phyloP scores from a whole-genome alignment of 1,140 invertebrate species.

The Saccostrea echinata region DNA sequence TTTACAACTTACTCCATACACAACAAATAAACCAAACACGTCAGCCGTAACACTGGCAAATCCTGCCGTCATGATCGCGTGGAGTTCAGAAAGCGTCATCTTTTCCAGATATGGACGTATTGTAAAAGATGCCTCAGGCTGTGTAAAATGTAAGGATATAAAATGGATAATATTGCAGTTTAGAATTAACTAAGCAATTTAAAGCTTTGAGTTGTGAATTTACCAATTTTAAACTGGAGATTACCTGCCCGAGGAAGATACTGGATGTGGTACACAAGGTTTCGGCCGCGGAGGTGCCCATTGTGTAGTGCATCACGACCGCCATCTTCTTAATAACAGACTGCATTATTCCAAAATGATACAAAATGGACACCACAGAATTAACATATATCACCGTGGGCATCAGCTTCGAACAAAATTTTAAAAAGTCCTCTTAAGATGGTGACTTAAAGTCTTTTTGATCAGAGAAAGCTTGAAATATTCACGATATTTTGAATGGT shows the following conservation, averaged over 20 bases:
- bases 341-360: conserved; percentile 74
- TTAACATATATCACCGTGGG: conserved; percentile 73
- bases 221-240: neutral
- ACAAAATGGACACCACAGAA: conserved; percentile 69
- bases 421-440: no score
- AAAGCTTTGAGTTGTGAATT: neutral
- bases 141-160: conserved; percentile 36
- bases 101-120: conserved; percentile 67
- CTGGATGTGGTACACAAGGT: conserved; percentile 71
- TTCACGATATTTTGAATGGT: no score
- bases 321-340: conserved; percentile 62
- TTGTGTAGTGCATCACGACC: conserved; percentile 66
- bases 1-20: conserved; percentile 67
- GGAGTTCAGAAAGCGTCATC: conserved; percentile 73
- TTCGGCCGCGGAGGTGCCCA: conserved; percentile 71
- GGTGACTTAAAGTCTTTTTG: no score
- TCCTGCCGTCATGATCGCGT: conserved; percentile 73
- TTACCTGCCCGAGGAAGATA: conserved; percentile 76
- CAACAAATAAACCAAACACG: conserved; percentile 63
- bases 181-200: neutral
- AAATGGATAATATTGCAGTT: neutral
- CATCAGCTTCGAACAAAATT: conserved; percentile 65
- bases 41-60: conserved; percentile 72
- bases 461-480: no score
- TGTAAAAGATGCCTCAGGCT: conserved; percentile 74